Conservation (phyloP, 2,888 invertebrate genomes). For the Thecophora atra region DNA sequence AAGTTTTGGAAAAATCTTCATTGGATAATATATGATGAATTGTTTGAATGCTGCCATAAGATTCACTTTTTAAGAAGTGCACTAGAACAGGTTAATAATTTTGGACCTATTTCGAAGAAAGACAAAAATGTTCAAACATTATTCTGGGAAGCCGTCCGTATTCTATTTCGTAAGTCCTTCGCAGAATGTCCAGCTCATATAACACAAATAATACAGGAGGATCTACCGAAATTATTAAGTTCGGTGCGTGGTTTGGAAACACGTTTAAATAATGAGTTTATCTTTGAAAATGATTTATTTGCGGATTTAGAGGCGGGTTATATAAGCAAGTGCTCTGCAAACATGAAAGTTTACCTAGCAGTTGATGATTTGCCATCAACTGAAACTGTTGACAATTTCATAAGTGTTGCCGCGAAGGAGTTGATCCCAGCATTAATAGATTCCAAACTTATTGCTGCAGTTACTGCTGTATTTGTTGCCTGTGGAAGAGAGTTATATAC, state of each 20-base stretch:
- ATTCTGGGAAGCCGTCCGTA: slow-evolving; percentile 69
- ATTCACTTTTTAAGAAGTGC: slow-evolving; percentile 63
- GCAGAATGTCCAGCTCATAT: slow-evolving; percentile 61
- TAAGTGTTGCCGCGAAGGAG: slow-evolving; percentile 68
- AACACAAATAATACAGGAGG: slow-evolving; percentile 63
- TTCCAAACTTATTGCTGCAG: slow-evolving; percentile 72
- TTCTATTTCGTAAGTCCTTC: slow-evolving; percentile 64
- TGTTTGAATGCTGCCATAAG: slow-evolving; percentile 78
- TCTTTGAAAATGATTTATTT: slow-evolving; percentile 62
- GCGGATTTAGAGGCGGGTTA: slow-evolving; percentile 63
- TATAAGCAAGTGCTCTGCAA: slow-evolving; percentile 62
- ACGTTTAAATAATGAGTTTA: slow-evolving; percentile 57
- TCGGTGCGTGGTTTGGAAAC: slow-evolving; percentile 60
- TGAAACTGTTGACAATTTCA: slow-evolving; percentile 62
- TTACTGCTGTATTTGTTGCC: slow-evolving; percentile 59
- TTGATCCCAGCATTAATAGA: slow-evolving; percentile 88
- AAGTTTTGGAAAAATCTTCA: slow-evolving; percentile 90
- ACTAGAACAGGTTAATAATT: slow-evolving; percentile 59
- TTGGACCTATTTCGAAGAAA: slow-evolving; percentile 50
- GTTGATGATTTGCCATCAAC: slow-evolving; percentile 61
- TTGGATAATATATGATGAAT: slow-evolving; percentile 80
- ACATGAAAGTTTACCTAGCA: slow-evolving; percentile 60
- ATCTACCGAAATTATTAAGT: slow-evolving; percentile 62
- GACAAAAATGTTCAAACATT: slow-evolving; percentile 66
- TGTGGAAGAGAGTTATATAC: slow-evolving; percentile 64